Evolutionary conservation across 1,140 invertebrate species (phyloP).

Genomic region (Maniola jurtina): DNA sequence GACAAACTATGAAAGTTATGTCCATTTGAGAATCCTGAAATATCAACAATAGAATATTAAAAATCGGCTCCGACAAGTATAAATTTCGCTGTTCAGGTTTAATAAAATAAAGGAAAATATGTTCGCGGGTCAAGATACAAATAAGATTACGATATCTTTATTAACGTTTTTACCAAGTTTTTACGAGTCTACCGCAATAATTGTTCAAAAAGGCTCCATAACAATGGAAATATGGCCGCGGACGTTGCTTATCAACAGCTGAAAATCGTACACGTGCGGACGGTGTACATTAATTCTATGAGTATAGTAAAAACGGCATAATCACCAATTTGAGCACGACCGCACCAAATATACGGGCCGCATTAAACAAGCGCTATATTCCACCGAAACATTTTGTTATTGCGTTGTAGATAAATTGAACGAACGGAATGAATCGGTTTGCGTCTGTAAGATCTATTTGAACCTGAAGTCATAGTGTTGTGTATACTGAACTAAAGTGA

Average conservation of each 20-base stretch:
- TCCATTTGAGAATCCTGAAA: no score
- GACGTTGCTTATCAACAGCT: constrained; percentile 22
- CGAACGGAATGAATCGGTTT: no score
- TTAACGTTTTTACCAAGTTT: constrained; percentile 16
- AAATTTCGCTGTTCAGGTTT: neutral
- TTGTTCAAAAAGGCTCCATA: constrained; percentile 19
- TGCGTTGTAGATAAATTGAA: neutral
- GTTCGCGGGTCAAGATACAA: constrained; percentile 5
- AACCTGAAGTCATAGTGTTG: no score
- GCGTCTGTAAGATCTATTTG: no score
- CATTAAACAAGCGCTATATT: constrained; percentile 13
- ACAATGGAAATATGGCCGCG: constrained; percentile 17
- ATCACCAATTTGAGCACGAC: constrained; percentile 23
- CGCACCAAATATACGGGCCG: constrained; percentile 17
- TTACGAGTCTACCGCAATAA: constrained; percentile 13
- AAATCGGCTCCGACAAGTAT: neutral
- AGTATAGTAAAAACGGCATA: constrained; percentile 19
- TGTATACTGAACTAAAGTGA: no score
- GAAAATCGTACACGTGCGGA: constrained; percentile 24
- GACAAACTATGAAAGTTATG: no score
- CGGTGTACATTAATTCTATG: constrained; percentile 12
- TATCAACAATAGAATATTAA: no score
- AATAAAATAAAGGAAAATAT: constrained; percentile 5
- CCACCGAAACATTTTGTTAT: constrained; percentile 16
- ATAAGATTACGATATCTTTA: constrained; percentile 16